Evolutionary conservation across 1,140 invertebrate genomes (phyloP).

Genomic region (Berghia stephanieae): DNA sequence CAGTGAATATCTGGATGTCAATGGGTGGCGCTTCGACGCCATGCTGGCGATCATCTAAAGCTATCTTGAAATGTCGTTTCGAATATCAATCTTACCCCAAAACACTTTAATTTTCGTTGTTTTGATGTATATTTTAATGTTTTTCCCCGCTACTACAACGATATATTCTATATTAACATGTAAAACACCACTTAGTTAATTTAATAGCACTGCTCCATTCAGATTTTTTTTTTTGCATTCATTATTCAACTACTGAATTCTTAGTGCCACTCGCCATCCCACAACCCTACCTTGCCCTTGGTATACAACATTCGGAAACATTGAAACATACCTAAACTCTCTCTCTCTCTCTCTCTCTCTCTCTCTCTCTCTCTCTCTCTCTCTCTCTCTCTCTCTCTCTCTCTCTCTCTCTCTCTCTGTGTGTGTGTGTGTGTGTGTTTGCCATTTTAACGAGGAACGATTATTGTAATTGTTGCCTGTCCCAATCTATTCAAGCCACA

Average conservation of each 20-base stretch:
- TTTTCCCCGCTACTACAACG: background rate
- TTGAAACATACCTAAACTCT: background rate
- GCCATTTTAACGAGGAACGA: background rate
- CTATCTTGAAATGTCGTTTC: background rate
- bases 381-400: background rate
- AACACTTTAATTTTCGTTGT: background rate
- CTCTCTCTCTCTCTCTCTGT: background rate
- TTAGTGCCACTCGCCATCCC: too few relatives aligned
- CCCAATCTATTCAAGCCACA: background rate
- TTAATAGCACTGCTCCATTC: background rate
- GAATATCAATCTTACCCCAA: background rate
- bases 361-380: slow-evolving; percentile 17
- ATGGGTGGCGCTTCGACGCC: slow-evolving; percentile 21
- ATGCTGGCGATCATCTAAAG: slow-evolving; percentile 20
- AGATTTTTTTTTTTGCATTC: too few relatives aligned
- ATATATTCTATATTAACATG: background rate
- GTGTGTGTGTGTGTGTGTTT: background rate
- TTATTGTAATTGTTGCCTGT: background rate
- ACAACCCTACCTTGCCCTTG: background rate
- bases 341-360: slow-evolving; percentile 13
- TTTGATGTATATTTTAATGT: background rate
- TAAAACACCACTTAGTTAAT: background rate
- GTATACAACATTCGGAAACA: background rate
- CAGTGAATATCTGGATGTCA: slow-evolving; percentile 7
- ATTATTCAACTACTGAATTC: too few relatives aligned